A percentile compares a stretch with the other conserved stretches of the same genome.
phyloP scores from a whole-genome alignment of 2,888 invertebrate genomes.

The Diachrysia chrysitis region DNA sequence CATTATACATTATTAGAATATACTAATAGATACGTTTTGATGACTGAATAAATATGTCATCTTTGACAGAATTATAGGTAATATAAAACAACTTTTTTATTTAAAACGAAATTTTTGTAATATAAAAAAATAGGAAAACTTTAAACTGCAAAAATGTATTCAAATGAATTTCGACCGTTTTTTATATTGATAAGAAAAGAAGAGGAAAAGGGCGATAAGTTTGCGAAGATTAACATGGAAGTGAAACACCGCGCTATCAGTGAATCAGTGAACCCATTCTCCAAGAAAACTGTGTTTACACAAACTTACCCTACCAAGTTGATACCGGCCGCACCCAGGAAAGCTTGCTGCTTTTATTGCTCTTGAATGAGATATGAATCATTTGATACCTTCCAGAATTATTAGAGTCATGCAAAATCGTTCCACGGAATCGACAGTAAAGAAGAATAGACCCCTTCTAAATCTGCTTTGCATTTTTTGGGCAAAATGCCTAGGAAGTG shows the following conservation, averaged over 20 bases:
- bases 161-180: constrained; percentile 81
- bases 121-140: constrained; percentile 32
- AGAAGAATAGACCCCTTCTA: constrained; percentile 63
- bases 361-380: constrained; percentile 58
- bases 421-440: constrained; percentile 20
- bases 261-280: constrained; percentile 78
- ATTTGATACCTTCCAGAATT: constrained; percentile 9
- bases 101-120: constrained; percentile 14
- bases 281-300: constrained; percentile 73
- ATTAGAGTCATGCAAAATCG: constrained; percentile 17
- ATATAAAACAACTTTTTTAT: constrained; percentile 25
- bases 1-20: background rate
- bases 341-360: constrained; percentile 79
- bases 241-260: constrained; percentile 71
- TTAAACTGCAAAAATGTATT: constrained; percentile 66
- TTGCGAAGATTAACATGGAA: constrained; percentile 82
- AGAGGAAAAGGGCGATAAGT: constrained; percentile 84
- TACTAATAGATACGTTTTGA: background rate
- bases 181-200: constrained; percentile 80
- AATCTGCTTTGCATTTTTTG: constrained; percentile 69
- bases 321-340: constrained; percentile 79
- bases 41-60: constrained; percentile 19
- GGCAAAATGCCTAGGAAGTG: constrained; percentile 68
- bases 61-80: constrained; percentile 15
- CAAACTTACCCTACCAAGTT: constrained; percentile 81